These are phyloP conservation scores for Aromia moschata DNA, from an alignment of 2,888 invertebrate species.

Conservation along the genomic window DNA sequence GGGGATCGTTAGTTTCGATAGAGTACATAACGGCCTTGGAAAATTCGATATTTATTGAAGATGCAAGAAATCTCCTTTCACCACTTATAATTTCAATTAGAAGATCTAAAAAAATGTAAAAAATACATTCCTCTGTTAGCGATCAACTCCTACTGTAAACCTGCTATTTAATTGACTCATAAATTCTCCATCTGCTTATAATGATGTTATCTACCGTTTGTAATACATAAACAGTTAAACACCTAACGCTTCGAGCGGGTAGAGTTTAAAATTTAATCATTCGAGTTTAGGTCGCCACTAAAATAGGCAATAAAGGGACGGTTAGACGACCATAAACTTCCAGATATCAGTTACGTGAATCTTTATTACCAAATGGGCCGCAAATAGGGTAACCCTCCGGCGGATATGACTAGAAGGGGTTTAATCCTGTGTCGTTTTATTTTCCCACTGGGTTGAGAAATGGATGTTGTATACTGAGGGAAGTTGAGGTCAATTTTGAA, in stretches of 20 bases:
- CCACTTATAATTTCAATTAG: too few relatives aligned
- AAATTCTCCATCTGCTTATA: slow-evolving; percentile 18
- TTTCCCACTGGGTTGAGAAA: too few relatives aligned
- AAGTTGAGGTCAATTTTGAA: too few relatives aligned
- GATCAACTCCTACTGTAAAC: slow-evolving; percentile 7
- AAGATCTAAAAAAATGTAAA: not conserved
- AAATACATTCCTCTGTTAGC: not conserved
- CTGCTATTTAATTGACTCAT: slow-evolving; percentile 10
- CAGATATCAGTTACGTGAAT: slow-evolving; percentile 21
- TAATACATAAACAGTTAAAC: slow-evolving; percentile 19
- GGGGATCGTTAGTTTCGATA: too few relatives aligned
- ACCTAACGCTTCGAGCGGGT: slow-evolving; percentile 13
- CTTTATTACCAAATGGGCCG: slow-evolving; percentile 21
- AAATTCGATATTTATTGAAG: too few relatives aligned
- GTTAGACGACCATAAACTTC: slow-evolving; percentile 19
- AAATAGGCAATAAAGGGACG: slow-evolving; percentile 23
- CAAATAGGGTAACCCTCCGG: slow-evolving; percentile 12
- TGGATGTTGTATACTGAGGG: too few relatives aligned
- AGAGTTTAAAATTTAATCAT: slow-evolving; percentile 20
- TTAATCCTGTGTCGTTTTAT: slow-evolving; percentile 3
- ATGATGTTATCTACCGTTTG: slow-evolving; percentile 20
- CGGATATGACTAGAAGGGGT: slow-evolving; percentile 7
- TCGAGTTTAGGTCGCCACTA: slow-evolving; percentile 12
- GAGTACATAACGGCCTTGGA: too few relatives aligned
- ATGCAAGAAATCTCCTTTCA: too few relatives aligned